Percentiles rank a stretch among this genome's conserved stretches.
Evolutionary conservation across 2,888 invertebrate species (phyloP).

Genomic region (Rhabditoides inermis): DNA sequence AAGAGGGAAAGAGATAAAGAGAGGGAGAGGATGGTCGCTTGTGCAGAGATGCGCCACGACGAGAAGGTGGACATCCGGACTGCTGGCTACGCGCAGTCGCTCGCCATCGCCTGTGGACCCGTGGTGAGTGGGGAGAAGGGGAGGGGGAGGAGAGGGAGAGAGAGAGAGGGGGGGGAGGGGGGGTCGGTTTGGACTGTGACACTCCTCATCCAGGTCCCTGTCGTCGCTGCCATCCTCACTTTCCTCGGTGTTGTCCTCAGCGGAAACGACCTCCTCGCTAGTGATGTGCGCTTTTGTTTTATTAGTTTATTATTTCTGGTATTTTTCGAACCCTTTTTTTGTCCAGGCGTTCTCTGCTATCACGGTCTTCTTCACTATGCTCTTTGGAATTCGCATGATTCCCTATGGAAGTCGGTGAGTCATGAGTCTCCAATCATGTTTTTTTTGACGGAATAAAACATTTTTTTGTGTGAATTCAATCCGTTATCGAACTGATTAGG

Average conservation of each 20-base stretch:
- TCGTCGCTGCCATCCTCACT: constrained; percentile 61
- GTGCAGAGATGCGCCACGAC: constrained; percentile 57
- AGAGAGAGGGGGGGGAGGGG: background rate
- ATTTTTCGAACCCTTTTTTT: background rate
- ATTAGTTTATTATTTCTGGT: background rate
- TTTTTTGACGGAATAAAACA: background rate
- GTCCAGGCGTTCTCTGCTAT: constrained; percentile 55
- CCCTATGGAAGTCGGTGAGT: constrained; percentile 51
- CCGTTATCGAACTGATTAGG: too few relatives aligned
- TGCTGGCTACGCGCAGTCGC: constrained; percentile 61
- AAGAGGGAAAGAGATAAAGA: too few relatives aligned
- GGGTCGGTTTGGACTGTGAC: background rate
- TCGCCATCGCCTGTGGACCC: constrained; percentile 61
- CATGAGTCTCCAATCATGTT: background rate
- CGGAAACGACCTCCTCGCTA: constrained; percentile 59
- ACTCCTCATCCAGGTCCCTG: constrained; percentile 54
- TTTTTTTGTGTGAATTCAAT: too few relatives aligned
- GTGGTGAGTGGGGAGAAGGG: constrained; percentile 50
- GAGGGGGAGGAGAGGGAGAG: background rate
- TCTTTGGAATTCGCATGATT: constrained; percentile 55
- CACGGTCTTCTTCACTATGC: constrained; percentile 56
- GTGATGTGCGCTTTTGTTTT: constrained; percentile 57
- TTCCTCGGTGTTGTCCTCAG: constrained; percentile 59
- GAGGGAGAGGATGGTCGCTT: too few relatives aligned
- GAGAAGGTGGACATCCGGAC: constrained; percentile 60